phyloP scores from a whole-genome alignment of 2,113 vertebrate species.

The Sitta europaea region DNA sequence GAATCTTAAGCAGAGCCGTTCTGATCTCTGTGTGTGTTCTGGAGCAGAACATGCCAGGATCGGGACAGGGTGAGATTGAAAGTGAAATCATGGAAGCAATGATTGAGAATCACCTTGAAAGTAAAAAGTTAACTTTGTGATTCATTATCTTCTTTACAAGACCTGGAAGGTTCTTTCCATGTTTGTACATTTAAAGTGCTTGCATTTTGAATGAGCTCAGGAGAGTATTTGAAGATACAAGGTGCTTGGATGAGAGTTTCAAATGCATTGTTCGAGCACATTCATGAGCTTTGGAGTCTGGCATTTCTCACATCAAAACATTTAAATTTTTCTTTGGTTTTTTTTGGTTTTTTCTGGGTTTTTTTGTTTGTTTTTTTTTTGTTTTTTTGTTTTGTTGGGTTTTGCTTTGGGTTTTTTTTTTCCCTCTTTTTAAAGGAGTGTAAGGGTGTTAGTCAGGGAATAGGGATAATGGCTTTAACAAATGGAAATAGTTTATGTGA shows the following conservation, averaged over 20 bases:
- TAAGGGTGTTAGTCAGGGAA: not conserved
- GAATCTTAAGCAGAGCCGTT: constrained; percentile 19
- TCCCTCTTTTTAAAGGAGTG: not conserved
- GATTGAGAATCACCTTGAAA: not conserved
- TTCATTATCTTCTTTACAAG: not conserved
- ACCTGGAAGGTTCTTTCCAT: not conserved
- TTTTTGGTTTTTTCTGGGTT: not conserved
- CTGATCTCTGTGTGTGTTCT: constrained; percentile 56
- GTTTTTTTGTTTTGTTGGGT: not conserved
- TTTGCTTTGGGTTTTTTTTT: not conserved
- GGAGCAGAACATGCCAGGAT: not conserved
- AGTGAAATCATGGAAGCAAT: not conserved
- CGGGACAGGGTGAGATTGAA: not conserved
- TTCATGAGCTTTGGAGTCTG: not conserved
- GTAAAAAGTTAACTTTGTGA: constrained; percentile 12
- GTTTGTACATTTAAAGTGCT: not conserved
- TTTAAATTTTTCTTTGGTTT: not conserved
- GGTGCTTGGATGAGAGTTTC: not conserved
- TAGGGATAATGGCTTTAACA: constrained; percentile 11
- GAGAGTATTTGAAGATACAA: not conserved
- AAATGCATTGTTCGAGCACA: not conserved
- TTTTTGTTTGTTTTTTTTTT: accelerated
- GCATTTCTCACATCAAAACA: not conserved
- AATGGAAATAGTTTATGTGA: not conserved
- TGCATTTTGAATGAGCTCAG: not conserved